Conservation (phyloP, 2,888 invertebrate genomes). For the Oegoconia quadripuncta region DNA sequence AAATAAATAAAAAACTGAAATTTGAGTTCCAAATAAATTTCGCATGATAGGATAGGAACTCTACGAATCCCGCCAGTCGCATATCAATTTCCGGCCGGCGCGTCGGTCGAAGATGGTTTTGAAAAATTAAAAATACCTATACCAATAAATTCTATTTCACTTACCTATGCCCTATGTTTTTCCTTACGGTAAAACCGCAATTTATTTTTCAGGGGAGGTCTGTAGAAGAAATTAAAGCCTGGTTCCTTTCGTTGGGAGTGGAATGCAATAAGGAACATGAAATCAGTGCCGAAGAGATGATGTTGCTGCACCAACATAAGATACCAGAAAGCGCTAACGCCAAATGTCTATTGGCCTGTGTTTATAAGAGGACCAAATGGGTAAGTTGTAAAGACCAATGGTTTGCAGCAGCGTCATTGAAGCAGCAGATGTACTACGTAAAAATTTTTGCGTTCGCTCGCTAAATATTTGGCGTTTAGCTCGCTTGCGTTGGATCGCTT, state of each 20-base stretch:
- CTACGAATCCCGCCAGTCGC: too few relatives aligned
- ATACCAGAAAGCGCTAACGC: conserved; percentile 51
- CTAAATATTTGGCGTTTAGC: not conserved
- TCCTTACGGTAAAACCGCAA: not conserved
- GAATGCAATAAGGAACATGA: conserved; percentile 49
- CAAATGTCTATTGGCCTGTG: conserved; percentile 69
- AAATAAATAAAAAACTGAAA: too few relatives aligned
- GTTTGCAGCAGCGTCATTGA: too few relatives aligned
- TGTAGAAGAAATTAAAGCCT: conserved; percentile 48
- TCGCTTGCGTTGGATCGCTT: too few relatives aligned
- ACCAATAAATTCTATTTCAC: not conserved
- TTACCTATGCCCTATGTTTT: not conserved
- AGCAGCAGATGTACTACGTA: too few relatives aligned
- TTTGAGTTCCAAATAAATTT: too few relatives aligned
- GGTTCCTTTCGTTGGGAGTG: conserved; percentile 47
- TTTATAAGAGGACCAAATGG: conserved; percentile 59
- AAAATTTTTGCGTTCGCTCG: too few relatives aligned
- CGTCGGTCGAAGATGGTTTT: too few relatives aligned
- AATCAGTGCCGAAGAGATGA: conserved; percentile 44
- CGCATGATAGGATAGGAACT: too few relatives aligned
- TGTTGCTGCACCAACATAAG: conserved; percentile 51
- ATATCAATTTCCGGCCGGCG: too few relatives aligned
- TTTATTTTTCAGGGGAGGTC: conserved; percentile 36
- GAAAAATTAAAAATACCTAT: too few relatives aligned
- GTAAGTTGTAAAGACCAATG: conserved; percentile 41